Base-by-base conservation (phyloP, 2,888 invertebrate genomes). In the Drosophila melanosoma region DNA sequence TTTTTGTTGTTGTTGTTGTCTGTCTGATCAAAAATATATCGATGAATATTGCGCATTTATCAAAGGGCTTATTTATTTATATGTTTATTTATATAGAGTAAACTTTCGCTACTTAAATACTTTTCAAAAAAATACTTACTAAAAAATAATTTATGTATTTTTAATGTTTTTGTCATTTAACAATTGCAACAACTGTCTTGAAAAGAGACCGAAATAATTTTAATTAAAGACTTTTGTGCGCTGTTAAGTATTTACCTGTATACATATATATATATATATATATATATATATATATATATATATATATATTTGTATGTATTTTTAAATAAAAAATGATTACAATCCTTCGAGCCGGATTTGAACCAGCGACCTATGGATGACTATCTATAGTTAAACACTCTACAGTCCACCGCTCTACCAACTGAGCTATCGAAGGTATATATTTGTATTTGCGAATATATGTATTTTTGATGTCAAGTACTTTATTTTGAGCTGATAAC, bases 341-440 rank as follows among this genome's bases (percentile, higher is more conserved):
- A 32, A 57, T 69, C 69, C 69, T 69, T 69, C 69, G 69, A 69
- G 69, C 69, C 69, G 68, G 68, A 68, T 68, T 68, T 68, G 68
- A 68, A 68, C 68, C 68, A 69, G 69, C 69, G 69, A 69, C 69
- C 69, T 69, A 69, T 69, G 69, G 68, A 68, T 68, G 49, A 56
- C 68, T 68, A 68, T 68, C 4, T 40, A 35, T 17, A 1, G 36
- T 7, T 15, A 29, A 17, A 32, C 57, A 17, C 52, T 74, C 87
- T 87, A 87, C 87, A 87, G 87, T 87, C 87, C 89, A 87, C 87
- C 87, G 87, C 87, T 87, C 87, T 87, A 87, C 87, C 89, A 87
- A 87, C 87, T 87, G 89, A 87, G 89, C 87, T 87, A 68, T 68
- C 68, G 68, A 68, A 68, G 68, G 68, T 66, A 23, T 57, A 66